Base-by-base conservation (phyloP, 2,113 vertebrate genomes). In the Sminthopsis crassicaudata region DNA sequence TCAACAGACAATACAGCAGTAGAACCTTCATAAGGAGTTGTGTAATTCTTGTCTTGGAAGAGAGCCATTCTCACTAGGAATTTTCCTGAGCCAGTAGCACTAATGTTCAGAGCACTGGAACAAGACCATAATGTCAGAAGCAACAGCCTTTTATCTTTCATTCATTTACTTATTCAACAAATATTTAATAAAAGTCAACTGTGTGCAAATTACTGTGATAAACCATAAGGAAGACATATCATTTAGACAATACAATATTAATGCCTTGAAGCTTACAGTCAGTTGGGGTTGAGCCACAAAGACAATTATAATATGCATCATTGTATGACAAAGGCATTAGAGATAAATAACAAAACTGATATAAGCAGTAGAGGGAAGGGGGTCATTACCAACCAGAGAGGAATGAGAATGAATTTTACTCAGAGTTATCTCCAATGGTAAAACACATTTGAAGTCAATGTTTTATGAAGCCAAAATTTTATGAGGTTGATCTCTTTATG, bases 21-120 rank as follows among this genome's bases (percentile, higher is more conserved):
- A 0, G 8, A 5, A 6, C 97, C 98, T 91, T 98, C 97, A 0
- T 96, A 98, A 22, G 97, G 97, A 7, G 50, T 53, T 0, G 53
- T 95, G 54, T 97, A 98, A 94, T 27, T 92, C 36, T 53, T 42
- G 91, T 98, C 98, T 96, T 95, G 95, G 89, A 97, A 98, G 53
- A 98, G 96, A 54, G 98, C 98, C 97, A 98, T 97, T 46, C 54
- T 93, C 67, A 98, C 94, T 0, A 36, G 97, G 90, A 98, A 98
- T 48, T 97, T 94, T 90, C 98, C 98, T 0, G 52, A 30, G 6
- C 97, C 97, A 0, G 2, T 92, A 90, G 96, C 7, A 23, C 52
- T 97, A 95, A 98, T 5, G 19, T 96, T 98, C 93, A 97, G 6
- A 2, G 97, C 96, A 50, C 98, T 98, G 42, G 54, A 60, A 90